Conservation (phyloP, 2,113 vertebrate genomes). For the Lepus europaeus region DNA sequence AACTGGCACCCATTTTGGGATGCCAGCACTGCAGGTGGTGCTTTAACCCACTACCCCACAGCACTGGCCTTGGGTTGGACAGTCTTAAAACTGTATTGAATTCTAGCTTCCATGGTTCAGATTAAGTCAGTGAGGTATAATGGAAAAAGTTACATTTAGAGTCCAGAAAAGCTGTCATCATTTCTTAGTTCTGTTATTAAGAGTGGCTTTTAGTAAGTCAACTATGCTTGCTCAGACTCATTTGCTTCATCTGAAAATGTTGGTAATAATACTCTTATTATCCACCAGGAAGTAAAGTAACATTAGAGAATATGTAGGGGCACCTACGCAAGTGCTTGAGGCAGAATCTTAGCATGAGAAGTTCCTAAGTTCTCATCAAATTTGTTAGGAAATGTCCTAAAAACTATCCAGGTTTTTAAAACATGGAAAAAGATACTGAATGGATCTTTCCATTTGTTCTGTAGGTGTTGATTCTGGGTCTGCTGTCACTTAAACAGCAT, state of each 20-base stretch:
- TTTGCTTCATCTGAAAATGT: neutral
- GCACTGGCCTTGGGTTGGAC: too few relatives aligned
- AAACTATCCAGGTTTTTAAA: too few relatives aligned
- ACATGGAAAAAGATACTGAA: neutral
- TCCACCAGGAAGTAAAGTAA: neutral
- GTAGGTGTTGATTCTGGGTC: neutral
- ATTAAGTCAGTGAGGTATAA: neutral
- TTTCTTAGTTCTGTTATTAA: constrained; percentile 7
- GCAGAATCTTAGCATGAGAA: too few relatives aligned
- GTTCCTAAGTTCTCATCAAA: too few relatives aligned
- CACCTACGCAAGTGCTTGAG: too few relatives aligned
- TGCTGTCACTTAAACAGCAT: neutral
- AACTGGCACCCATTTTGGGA: too few relatives aligned
- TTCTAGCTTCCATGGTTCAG: neutral
- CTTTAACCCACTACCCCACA: too few relatives aligned
- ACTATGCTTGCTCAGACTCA: neutral
- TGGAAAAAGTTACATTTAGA: neutral
- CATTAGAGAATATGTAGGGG: neutral
- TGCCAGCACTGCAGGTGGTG: too few relatives aligned
- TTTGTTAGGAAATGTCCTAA: too few relatives aligned
- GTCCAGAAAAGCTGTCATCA: neutral
- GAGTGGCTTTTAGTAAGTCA: neutral
- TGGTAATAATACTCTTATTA: neutral
- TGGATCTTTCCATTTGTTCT: neutral
- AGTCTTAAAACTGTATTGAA: neutral